Conservation (phyloP, 2,888 invertebrate genomes). For the Drosophila falleni region DNA sequence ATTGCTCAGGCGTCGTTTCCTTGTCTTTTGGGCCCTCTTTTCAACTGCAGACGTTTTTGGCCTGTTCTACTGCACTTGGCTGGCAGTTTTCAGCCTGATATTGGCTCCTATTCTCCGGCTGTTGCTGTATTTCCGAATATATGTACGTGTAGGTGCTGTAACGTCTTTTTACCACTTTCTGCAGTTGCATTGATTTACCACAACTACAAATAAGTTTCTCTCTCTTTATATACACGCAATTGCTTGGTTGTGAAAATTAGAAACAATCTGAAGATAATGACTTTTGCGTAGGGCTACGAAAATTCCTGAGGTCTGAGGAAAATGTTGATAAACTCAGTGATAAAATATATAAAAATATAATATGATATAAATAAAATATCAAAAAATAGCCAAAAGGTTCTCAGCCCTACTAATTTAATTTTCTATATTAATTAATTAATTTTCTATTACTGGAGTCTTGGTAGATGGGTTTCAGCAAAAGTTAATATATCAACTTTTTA, state of each 20-base stretch:
- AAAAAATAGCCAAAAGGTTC: too few relatives aligned
- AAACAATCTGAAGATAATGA: background rate
- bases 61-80: conserved; percentile 20
- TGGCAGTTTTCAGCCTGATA: conserved; percentile 44
- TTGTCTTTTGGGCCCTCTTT: conserved; percentile 64
- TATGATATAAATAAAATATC: too few relatives aligned
- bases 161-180: conserved; percentile 22
- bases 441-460: too few relatives aligned
- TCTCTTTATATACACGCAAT: conserved; percentile 8
- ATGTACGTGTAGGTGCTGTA: conserved; percentile 20
- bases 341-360: too few relatives aligned
- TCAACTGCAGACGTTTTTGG: conserved; percentile 68
- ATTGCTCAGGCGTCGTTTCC: conserved; percentile 50
- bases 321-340: background rate
- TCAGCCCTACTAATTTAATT: too few relatives aligned
- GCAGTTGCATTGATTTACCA: conserved; percentile 18
- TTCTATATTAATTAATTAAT: too few relatives aligned
- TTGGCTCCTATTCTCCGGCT: conserved; percentile 48
- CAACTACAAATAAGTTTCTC: conserved; percentile 6
- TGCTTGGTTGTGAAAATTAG: conserved; percentile 7
- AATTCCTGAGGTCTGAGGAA: background rate
- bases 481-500: too few relatives aligned
- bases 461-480: too few relatives aligned
- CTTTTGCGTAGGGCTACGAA: too few relatives aligned
- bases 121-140: conserved; percentile 4